phyloP scores from a whole-genome alignment of 2,113 vertebrate species.

The Aphyosemion australe region DNA sequence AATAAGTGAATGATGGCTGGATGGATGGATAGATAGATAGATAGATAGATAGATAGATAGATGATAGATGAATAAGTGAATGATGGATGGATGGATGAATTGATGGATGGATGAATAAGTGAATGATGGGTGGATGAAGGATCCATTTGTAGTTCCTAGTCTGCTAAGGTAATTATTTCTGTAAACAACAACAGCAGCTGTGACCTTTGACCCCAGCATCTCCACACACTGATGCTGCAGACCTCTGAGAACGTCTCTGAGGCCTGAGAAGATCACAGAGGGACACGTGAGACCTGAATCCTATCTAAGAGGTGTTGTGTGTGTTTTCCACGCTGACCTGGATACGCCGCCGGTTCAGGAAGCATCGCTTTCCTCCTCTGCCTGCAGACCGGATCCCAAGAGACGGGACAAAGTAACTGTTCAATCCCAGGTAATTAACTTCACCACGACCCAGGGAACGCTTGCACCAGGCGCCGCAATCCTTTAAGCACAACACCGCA shows the following conservation, averaged over 20 bases:
- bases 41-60: too few relatives aligned
- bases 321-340: slow-evolving; percentile 55
- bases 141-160: too few relatives aligned
- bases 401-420: slow-evolving; percentile 66
- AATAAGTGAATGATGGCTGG: too few relatives aligned
- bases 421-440: slow-evolving; percentile 80
- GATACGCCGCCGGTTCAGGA: slow-evolving; percentile 59
- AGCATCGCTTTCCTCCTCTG: slow-evolving; percentile 54
- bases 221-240: slow-evolving; percentile 19
- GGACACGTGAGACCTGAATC: slow-evolving; percentile 35
- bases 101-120: too few relatives aligned
- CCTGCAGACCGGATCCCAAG: slow-evolving; percentile 50
- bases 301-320: slow-evolving; percentile 21
- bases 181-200: neutral
- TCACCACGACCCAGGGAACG: slow-evolving; percentile 65
- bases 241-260: slow-evolving; percentile 39
- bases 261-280: slow-evolving; percentile 34
- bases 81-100: too few relatives aligned
- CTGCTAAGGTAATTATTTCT: neutral
- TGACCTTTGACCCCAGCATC: neutral
- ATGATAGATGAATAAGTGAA: too few relatives aligned
- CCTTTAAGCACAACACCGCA: slow-evolving; percentile 75
- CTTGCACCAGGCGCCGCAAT: slow-evolving; percentile 67
- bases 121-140: too few relatives aligned
- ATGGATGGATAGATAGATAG: too few relatives aligned